Conservation (phyloP, 2,113 vertebrate species). For the Nothobranchius kuhntae region DNA sequence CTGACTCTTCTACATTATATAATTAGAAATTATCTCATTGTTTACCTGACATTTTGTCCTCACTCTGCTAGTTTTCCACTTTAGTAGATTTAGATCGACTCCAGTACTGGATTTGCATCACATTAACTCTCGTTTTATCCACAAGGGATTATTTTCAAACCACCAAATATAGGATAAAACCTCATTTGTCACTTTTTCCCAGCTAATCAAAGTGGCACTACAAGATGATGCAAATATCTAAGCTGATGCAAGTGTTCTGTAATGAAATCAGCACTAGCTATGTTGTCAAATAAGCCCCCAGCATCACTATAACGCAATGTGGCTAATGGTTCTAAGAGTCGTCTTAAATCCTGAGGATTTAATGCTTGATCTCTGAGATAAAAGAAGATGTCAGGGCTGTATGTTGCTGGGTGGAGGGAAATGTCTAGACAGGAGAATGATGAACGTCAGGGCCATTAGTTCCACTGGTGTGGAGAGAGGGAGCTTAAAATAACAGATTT, state of each 20-base stretch:
- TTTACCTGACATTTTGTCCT: slow-evolving; percentile 21
- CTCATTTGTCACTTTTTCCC: slow-evolving; percentile 41
- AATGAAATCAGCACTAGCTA: slow-evolving; percentile 7
- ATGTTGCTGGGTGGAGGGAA: slow-evolving; percentile 13
- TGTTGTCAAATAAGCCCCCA: slow-evolving; percentile 1
- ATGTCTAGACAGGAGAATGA: slow-evolving; percentile 30
- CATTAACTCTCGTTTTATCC: slow-evolving; percentile 46
- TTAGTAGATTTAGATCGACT: slow-evolving; percentile 32
- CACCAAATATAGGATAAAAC: slow-evolving; percentile 12
- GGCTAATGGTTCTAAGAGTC: slow-evolving; percentile 34
- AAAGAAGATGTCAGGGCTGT: slow-evolving; percentile 46
- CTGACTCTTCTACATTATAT: too few species aligned
- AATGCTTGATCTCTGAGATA: slow-evolving; percentile 43
- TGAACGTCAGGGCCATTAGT: slow-evolving; percentile 53
- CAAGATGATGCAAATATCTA: slow-evolving; percentile 34
- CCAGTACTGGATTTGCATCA: slow-evolving; percentile 47
- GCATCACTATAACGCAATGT: slow-evolving; percentile 10
- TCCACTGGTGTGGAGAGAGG: slow-evolving; percentile 28
- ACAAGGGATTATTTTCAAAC: slow-evolving; percentile 34
- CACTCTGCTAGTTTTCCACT: slow-evolving; percentile 32
- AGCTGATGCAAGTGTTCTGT: slow-evolving; percentile 14
- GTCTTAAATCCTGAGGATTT: slow-evolving; percentile 22
- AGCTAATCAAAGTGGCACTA: slow-evolving; percentile 9
- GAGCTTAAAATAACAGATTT: neutral
- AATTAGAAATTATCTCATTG: slow-evolving; percentile 32